A percentile compares a stretch with the other conserved stretches of the same genome.
These are phyloP conservation scores for Doryteuthis pealeii DNA, from an alignment of 1,140 invertebrate species.

Conservation along the genomic window DNA sequence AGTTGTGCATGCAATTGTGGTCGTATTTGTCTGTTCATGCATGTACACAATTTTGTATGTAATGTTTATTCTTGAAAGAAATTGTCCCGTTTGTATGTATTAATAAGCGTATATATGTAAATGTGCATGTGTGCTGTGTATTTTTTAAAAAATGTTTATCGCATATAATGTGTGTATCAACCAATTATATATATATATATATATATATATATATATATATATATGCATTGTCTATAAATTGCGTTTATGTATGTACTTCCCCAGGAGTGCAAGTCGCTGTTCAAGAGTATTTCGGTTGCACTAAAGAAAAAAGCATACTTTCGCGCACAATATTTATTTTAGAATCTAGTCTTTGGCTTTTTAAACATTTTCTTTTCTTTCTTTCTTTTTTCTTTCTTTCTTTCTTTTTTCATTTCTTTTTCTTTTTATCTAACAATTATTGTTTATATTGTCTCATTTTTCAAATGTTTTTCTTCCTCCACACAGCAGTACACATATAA, in stretches of 20 bases:
- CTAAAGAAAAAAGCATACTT: too few species aligned
- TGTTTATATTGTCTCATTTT: too few species aligned
- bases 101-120: background rate
- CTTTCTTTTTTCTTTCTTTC: too few species aligned
- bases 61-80: background rate
- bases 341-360: too few species aligned
- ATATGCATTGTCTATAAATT: background rate
- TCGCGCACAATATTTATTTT: too few species aligned
- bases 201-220: background rate
- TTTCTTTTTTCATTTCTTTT: too few species aligned
- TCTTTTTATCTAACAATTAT: too few species aligned
- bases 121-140: background rate
- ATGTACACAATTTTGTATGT: background rate
- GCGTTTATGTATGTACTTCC: background rate
- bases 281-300: background rate
- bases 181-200: background rate
- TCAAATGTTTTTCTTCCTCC: too few species aligned
- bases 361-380: too few species aligned
- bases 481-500: too few species aligned
- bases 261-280: background rate
- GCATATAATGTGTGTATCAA: background rate
- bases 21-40: background rate
- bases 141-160: background rate
- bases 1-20: background rate
- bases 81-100: background rate